Conservation (phyloP, 1,140 invertebrate genomes). For the Thalassaphorura encarpata region DNA sequence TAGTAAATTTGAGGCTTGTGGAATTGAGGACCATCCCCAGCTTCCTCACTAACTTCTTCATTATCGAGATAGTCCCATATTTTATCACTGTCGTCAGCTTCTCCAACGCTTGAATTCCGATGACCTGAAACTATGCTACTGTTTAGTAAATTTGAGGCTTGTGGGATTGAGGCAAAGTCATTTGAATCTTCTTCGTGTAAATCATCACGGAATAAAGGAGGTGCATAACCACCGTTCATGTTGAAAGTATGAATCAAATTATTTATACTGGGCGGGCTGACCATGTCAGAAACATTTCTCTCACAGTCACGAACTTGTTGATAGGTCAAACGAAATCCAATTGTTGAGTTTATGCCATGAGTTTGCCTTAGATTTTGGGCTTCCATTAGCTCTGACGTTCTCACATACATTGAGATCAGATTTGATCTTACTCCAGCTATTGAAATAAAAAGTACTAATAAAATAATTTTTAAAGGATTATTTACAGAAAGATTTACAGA, state of each 20-base stretch:
- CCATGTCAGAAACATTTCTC: slow-evolving; percentile 20
- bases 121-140: neutral
- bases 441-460: slow-evolving; percentile 1
- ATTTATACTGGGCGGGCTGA: slow-evolving; percentile 3
- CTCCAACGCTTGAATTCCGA: neutral
- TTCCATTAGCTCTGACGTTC: slow-evolving; percentile 9
- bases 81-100: slow-evolving; percentile 11
- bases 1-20: neutral
- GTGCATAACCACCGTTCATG: neutral
- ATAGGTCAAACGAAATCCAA: slow-evolving; percentile 22
- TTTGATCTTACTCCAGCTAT: slow-evolving; percentile 25
- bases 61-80: slow-evolving; percentile 26
- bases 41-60: no score
- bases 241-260: neutral
- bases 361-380: slow-evolving; percentile 1
- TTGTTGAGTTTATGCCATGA: slow-evolving; percentile 13
- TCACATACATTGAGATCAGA: slow-evolving; percentile 18
- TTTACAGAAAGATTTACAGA: neutral
- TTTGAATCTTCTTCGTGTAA: neutral
- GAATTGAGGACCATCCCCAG: no score
- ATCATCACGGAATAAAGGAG: slow-evolving; percentile 16
- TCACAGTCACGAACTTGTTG: slow-evolving; percentile 19
- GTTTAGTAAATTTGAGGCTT: neutral
- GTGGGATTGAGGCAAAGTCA: neutral
- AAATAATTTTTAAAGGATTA: neutral